These are phyloP conservation scores for Carposina sasakii DNA, from an alignment of 1,140 invertebrate genomes.

Conservation along the genomic window DNA sequence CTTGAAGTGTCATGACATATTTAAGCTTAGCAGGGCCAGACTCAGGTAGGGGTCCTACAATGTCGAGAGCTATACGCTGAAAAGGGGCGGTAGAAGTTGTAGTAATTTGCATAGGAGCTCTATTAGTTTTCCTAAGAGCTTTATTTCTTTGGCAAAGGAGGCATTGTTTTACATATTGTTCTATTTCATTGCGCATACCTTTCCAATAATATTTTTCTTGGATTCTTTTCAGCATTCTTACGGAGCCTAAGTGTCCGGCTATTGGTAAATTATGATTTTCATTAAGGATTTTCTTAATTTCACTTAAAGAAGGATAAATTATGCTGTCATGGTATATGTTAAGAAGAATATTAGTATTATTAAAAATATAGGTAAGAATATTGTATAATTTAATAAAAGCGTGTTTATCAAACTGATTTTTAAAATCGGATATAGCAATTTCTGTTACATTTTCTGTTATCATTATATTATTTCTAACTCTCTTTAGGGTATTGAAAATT, in stretches of 20 bases:
- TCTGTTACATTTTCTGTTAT: constrained; percentile 8
- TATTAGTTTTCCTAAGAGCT: constrained; percentile 16
- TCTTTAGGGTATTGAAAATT: constrained; percentile 26
- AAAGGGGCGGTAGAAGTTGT: constrained; percentile 18
- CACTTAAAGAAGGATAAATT: constrained; percentile 16
- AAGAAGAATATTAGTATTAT: constrained; percentile 14
- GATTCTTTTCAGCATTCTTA: constrained; percentile 20
- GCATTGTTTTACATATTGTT: constrained; percentile 24
- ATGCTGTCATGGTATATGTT: constrained; percentile 16
- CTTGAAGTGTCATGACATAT: constrained; percentile 22
- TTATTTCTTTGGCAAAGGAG: constrained; percentile 24
- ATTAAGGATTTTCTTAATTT: constrained; percentile 19
- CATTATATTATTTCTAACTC: constrained; percentile 13
- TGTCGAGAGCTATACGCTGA: constrained; percentile 16
- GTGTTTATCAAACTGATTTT: constrained; percentile 20
- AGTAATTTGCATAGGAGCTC: constrained; percentile 26
- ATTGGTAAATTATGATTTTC: constrained; percentile 24
- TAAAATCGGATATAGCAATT: constrained; percentile 24
- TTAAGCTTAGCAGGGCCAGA: constrained; percentile 8
- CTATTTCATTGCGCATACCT: constrained; percentile 26
- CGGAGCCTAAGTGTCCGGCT: constrained; percentile 12
- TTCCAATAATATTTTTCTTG: constrained; percentile 24
- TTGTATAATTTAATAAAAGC: constrained; percentile 20
- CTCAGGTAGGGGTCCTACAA: constrained; percentile 25
- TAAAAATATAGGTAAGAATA: constrained; percentile 19